Percentiles rank a stretch among this genome's conserved stretches.
phyloP scores from a whole-genome alignment of 2,888 invertebrate species.

The Oligia fasciuncula region DNA sequence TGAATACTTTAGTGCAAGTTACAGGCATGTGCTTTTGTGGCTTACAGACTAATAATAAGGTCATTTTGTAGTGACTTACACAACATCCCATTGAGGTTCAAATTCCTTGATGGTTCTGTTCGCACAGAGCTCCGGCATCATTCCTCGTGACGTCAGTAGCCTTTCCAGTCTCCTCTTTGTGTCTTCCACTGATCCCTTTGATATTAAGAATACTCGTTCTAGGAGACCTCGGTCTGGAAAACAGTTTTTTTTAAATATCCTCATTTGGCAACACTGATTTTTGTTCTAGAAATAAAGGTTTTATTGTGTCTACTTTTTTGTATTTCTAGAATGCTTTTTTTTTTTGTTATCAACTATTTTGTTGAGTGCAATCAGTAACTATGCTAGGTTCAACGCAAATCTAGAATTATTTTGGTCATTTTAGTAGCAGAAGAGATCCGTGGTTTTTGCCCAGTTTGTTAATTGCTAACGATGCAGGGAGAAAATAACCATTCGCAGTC shows the following conservation, averaged over 20 bases:
- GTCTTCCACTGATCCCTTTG: conserved; percentile 80
- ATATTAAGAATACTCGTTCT: conserved; percentile 78
- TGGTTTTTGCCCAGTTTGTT: not conserved
- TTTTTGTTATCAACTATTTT: not conserved
- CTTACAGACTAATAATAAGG: not conserved
- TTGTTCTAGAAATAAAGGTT: too few species aligned
- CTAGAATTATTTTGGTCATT: not conserved
- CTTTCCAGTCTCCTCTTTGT: conserved; percentile 81
- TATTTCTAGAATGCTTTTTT: not conserved
- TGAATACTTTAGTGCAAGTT: not conserved
- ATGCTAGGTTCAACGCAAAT: too few species aligned
- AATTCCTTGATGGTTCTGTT: conserved; percentile 79
- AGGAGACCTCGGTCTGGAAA: conserved; percentile 74
- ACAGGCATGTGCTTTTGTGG: not conserved
- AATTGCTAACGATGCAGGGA: not conserved
- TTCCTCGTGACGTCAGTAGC: conserved; percentile 78
- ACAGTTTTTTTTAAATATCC: not conserved
- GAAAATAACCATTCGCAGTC: not conserved
- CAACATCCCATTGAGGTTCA: conserved; percentile 69
- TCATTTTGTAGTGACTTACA: conserved; percentile 73
- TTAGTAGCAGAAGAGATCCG: not conserved
- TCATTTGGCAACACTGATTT: not conserved
- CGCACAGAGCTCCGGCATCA: conserved; percentile 82
- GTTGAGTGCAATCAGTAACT: not conserved
- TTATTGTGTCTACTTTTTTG: fast-evolving